phyloP scores from a whole-genome alignment of 2,797 vertebrate genomes.

The Pitangus sulphuratus region DNA sequence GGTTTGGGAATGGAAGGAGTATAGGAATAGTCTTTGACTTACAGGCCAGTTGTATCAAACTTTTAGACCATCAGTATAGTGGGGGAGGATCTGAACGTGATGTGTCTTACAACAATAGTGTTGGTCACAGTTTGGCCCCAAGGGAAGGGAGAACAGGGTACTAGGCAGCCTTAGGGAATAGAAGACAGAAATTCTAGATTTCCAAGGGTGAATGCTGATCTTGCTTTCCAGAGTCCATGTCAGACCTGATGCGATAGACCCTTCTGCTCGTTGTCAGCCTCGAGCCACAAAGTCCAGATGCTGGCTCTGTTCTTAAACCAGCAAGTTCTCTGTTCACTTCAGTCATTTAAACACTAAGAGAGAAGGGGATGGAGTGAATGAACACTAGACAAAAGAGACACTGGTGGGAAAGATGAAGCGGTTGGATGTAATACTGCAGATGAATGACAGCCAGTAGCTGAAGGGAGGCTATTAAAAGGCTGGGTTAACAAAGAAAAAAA shows the following conservation, averaged over 20 bases:
- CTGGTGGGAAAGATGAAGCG: background rate
- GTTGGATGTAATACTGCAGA: background rate
- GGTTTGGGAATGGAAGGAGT: background rate
- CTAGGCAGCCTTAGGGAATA: background rate
- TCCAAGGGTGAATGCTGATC: background rate
- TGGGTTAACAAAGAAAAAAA: background rate
- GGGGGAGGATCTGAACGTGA: background rate
- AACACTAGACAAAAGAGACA: background rate
- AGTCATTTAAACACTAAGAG: background rate
- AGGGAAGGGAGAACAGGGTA: background rate
- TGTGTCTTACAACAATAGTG: fast-evolving
- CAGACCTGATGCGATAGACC: background rate
- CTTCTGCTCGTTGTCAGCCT: background rate
- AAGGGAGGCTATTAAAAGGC: background rate
- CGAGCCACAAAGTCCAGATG: background rate
- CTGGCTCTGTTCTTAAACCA: background rate
- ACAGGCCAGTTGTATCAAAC: background rate
- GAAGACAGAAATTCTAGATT: background rate
- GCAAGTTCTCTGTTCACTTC: background rate
- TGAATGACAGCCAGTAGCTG: background rate
- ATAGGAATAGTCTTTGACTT: background rate
- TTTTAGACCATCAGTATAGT: background rate
- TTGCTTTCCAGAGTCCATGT: background rate
- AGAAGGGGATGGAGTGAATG: background rate
- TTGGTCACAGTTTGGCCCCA: background rate